Percentiles rank a stretch among this genome's conserved stretches.
Evolutionary conservation across 2,888 invertebrate species (phyloP).

Genomic region (Troglohyphantes excavatus): DNA sequence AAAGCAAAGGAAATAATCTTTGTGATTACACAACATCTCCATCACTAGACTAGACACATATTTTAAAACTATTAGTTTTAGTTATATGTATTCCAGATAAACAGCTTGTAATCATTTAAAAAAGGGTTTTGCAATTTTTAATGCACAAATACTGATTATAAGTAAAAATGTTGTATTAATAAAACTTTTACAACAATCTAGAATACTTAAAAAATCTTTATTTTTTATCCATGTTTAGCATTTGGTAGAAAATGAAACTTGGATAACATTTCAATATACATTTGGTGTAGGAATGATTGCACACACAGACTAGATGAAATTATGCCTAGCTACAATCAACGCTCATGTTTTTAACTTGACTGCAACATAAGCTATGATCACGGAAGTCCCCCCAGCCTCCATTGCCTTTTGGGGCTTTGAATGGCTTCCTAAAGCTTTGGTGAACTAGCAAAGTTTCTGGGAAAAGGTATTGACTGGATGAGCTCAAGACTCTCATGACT

Average conservation of each 20-base stretch:
- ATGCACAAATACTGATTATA: too few relatives aligned
- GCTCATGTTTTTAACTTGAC: conserved; percentile 77
- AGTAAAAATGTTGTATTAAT: conserved; percentile 10
- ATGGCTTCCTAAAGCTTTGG: conserved; percentile 85
- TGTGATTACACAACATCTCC: too few relatives aligned
- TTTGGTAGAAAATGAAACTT: conserved; percentile 64
- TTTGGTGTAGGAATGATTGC: conserved; percentile 70
- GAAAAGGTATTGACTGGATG: conserved; percentile 83
- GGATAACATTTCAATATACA: conserved; percentile 74
- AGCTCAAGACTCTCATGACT: conserved; percentile 82
- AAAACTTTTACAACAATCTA: conserved; percentile 35
- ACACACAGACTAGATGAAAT: conserved; percentile 67
- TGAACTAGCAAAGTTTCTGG: conserved; percentile 83
- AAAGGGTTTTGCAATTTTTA: too few relatives aligned
- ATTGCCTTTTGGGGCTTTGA: conserved; percentile 91
- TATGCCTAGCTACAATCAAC: conserved; percentile 63
- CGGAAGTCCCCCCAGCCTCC: conserved; percentile 99
- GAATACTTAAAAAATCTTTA: conserved; percentile 71
- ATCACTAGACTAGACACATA: too few relatives aligned
- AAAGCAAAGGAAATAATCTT: too few relatives aligned
- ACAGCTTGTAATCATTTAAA: too few relatives aligned
- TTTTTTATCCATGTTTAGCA: conserved; percentile 64
- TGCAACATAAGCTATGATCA: conserved; percentile 91
- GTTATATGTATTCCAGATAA: too few relatives aligned
- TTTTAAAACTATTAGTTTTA: too few relatives aligned